Base-by-base conservation (phyloP, 2,888 invertebrate genomes). In the Apodemia zela region DNA sequence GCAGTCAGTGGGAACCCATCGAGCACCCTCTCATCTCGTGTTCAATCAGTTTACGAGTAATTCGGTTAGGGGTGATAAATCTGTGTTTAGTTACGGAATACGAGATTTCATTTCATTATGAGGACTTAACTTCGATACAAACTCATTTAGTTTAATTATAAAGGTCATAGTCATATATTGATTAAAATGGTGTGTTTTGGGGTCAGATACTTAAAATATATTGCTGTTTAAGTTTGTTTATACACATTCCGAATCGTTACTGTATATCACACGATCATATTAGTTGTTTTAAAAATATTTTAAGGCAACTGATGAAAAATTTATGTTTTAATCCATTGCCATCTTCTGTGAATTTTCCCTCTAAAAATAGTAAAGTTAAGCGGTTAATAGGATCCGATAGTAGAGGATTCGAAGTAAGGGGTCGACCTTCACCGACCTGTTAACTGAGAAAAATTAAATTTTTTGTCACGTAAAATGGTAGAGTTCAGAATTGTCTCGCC, bases 1-100 rank as follows among this genome's bases (percentile, higher is more conserved):
- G 76, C 75, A 80, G 79, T 65, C 69, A 66, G 61, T 64, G 65
- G 65, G 66, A 63, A 65, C 65, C 67, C 67, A 45, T 0, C n/a
- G 45, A 45, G 66, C 86, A 84, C 87, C 85, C 84, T 79, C 81
- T 74, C 73, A 78, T 45, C 45, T 45, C 45, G 45, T 6, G 45
- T 45, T 78, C 83, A 81, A 86, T 86, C 84, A 84, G 84, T 82
- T 87, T 81, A 79, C 78, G 45, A 74, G 82, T 87, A 89, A 89
- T 89, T 88, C 80, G 75, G 76, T 88, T 86, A 87, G 83, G 87
- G 87, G 84, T 79, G 78, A 89, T 90, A 91, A 91, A 91, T 91
- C 90, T 85, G 79, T 79, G 85, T 86, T 87, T 84, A 79, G 77
- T 75, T 74, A 74, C 73, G 76, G 82, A 81, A 79, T 75, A 75